phyloP scores from a whole-genome alignment of 1,140 invertebrate genomes.

The Bicyclus anynana region DNA sequence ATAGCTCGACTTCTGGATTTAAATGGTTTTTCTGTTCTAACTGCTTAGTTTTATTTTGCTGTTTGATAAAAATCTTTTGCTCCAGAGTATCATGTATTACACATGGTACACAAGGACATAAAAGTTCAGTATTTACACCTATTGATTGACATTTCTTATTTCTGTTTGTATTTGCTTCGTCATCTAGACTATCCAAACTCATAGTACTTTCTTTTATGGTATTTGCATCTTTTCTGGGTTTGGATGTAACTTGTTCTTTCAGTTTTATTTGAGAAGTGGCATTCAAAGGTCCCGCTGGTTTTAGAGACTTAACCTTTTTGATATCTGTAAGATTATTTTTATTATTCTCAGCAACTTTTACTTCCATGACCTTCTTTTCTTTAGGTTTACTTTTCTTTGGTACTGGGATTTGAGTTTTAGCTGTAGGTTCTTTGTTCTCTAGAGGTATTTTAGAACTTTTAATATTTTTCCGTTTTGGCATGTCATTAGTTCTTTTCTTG shows the following conservation, averaged over 20 bases:
- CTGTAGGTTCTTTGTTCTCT: slow-evolving; percentile 20
- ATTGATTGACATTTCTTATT: slow-evolving; percentile 47
- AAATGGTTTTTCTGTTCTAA: slow-evolving; percentile 6
- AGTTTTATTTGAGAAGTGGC: slow-evolving; percentile 1
- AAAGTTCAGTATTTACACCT: slow-evolving; percentile 59
- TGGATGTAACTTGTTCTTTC: slow-evolving; percentile 26
- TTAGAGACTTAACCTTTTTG: slow-evolving; percentile 1
- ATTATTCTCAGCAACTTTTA: slow-evolving; percentile 5
- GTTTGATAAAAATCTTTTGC: slow-evolving; percentile 31
- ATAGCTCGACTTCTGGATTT: slow-evolving; percentile 46
- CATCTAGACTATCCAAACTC: slow-evolving; percentile 65
- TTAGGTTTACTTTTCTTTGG: slow-evolving; percentile 33
- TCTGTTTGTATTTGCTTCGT: slow-evolving; percentile 20
- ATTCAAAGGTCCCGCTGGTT: background rate
- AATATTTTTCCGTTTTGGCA: slow-evolving; percentile 25
- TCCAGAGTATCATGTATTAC: slow-evolving; percentile 51
- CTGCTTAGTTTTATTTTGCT: slow-evolving; percentile 28
- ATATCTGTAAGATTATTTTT: slow-evolving; percentile 4
- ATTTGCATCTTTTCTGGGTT: slow-evolving; percentile 18
- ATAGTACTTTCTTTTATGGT: slow-evolving; percentile 54
- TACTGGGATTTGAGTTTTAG: slow-evolving; percentile 42
- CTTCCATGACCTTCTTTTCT: slow-evolving; percentile 19
- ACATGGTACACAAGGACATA: slow-evolving; percentile 59
- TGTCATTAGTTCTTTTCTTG: slow-evolving; percentile 44
- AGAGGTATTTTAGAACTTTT: slow-evolving; percentile 15